A percentile compares a stretch with the other conserved stretches of the same genome.
Evolutionary conservation across 64 coral and sea anemone species (phyloP).

Genomic region (Actinia tenebrosa): DNA sequence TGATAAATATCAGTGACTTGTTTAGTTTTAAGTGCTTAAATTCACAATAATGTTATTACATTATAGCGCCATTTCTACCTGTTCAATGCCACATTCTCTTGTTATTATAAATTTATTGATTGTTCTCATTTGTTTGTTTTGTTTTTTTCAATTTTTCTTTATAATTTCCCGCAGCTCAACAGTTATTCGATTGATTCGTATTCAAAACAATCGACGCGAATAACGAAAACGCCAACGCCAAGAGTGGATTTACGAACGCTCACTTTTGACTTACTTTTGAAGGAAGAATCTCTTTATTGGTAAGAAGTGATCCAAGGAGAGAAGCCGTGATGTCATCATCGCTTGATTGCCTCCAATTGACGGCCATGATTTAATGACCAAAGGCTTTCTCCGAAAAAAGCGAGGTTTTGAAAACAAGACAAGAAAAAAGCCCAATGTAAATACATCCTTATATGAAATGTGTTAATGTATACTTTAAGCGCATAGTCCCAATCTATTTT

Average conservation of each 20-base stretch:
- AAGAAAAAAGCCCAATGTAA: neutral
- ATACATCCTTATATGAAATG: neutral
- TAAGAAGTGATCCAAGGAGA: neutral
- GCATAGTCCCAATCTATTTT: neutral
- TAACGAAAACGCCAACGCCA: neutral
- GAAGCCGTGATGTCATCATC: neutral
- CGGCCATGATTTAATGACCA: neutral
- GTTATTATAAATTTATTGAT: conserved; percentile 75
- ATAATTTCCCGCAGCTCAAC: neutral
- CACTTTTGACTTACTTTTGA: neutral
- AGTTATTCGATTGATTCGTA: neutral
- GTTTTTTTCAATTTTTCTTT: neutral
- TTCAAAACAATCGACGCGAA: neutral
- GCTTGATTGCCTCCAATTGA: conserved; percentile 10
- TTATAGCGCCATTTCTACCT: conserved; percentile 35
- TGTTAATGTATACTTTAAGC: neutral
- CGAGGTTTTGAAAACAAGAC: neutral
- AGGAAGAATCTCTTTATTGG: neutral
- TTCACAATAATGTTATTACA: conserved; percentile 61
- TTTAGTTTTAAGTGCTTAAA: conserved; percentile 43
- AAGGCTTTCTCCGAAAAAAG: neutral
- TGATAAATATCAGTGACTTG: conserved; percentile 37
- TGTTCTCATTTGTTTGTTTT: conserved; percentile 60
- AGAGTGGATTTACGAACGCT: neutral
- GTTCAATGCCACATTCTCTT: conserved; percentile 44